phyloP scores from a whole-genome alignment of 2,888 invertebrate species.

The Drosophila siamana region DNA sequence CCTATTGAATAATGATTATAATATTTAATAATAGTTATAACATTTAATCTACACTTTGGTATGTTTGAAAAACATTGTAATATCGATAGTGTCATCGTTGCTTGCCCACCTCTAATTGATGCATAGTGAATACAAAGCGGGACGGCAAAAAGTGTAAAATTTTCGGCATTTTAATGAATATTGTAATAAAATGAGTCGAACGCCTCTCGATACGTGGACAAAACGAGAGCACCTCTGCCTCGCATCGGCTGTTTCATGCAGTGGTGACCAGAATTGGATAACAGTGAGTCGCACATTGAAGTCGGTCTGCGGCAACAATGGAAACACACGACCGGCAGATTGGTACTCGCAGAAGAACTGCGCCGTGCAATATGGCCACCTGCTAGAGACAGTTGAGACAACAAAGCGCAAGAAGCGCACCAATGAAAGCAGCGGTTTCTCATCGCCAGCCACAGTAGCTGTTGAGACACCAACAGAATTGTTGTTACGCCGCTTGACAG shows the following conservation, averaged over 20 bases:
- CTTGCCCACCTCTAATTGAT: slow-evolving; percentile 23
- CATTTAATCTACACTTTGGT: no score
- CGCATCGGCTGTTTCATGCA: slow-evolving; percentile 94
- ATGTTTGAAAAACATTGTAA: no score
- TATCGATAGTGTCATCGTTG: no score
- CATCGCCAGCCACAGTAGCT: slow-evolving; percentile 76
- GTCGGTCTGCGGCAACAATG: slow-evolving; percentile 88
- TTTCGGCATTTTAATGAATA: slow-evolving; percentile 21
- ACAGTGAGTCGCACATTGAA: slow-evolving; percentile 87
- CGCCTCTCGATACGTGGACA: slow-evolving; percentile 94
- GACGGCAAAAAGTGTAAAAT: slow-evolving; percentile 1
- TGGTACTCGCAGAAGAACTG: slow-evolving; percentile 97
- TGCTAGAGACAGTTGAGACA: slow-evolving; percentile 96
- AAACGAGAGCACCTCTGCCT: slow-evolving; percentile 93
- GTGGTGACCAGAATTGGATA: slow-evolving; percentile 94
- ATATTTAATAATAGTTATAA: no score
- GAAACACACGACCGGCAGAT: slow-evolving; percentile 87
- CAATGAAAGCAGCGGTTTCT: slow-evolving; percentile 58
- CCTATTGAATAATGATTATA: no score
- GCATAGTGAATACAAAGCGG: slow-evolving; percentile 1
- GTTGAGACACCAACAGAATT: slow-evolving; percentile 90
- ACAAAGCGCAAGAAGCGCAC: slow-evolving; percentile 84
- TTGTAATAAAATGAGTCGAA: slow-evolving; percentile 87
- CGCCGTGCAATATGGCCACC: slow-evolving; percentile 94
- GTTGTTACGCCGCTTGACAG: slow-evolving; percentile 91